phyloP scores from a whole-genome alignment of 2,113 vertebrate species.

The Vombatus ursinus region DNA sequence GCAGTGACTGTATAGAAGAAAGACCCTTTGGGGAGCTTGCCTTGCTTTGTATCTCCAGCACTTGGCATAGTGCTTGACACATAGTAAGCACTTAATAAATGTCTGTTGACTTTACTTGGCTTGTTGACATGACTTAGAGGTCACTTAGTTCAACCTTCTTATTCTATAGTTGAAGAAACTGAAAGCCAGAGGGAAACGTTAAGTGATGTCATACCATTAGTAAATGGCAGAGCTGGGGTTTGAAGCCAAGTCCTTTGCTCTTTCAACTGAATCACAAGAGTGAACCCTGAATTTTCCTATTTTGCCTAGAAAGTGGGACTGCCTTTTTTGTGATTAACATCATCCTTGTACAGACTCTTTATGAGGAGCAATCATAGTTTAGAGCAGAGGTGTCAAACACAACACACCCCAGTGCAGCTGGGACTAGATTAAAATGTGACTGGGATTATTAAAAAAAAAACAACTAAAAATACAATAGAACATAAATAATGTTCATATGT shows the following conservation, averaged over 20 bases:
- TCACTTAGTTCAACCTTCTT: neutral
- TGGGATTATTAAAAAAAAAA: neutral
- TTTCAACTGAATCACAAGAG: neutral
- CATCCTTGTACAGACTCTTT: neutral
- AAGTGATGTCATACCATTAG: neutral
- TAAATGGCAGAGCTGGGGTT: neutral
- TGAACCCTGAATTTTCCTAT: neutral
- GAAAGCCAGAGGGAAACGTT: neutral
- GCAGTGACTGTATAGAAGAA: neutral
- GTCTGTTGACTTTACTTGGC: neutral
- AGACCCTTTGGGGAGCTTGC: too few species aligned
- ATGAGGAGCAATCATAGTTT: neutral
- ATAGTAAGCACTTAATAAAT: neutral
- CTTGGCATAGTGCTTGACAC: neutral
- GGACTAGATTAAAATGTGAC: neutral
- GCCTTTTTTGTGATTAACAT: too few species aligned
- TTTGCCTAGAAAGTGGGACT: neutral
- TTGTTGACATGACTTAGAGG: neutral
- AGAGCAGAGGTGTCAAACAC: neutral
- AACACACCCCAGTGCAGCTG: neutral
- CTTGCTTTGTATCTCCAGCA: neutral
- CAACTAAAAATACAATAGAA: neutral
- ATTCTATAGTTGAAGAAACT: neutral
- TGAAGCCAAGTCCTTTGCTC: neutral
- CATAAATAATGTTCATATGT: neutral